These are phyloP conservation scores for Erythrolamprus reginae DNA, from an alignment of 2,113 vertebrate genomes.

Conservation along the genomic window DNA sequence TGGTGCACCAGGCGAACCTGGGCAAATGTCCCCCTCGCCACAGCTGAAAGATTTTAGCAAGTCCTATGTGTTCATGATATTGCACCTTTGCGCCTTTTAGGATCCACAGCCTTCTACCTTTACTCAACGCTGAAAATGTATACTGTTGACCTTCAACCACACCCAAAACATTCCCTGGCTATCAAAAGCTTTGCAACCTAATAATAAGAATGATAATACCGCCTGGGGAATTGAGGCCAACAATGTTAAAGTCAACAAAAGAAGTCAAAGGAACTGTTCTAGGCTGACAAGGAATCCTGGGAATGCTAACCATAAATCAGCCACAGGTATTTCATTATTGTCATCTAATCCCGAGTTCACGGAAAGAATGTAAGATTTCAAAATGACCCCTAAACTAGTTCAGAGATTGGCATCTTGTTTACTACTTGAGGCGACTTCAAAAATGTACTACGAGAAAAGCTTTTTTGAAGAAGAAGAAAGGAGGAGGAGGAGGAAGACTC, in stretches of 20 bases:
- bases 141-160: background rate
- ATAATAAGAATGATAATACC: background rate
- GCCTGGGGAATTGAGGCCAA: background rate
- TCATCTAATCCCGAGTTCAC: slow-evolving; percentile 16
- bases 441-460: background rate
- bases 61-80: background rate
- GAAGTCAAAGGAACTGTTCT: background rate
- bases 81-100: background rate
- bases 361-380: slow-evolving; percentile 15
- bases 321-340: slow-evolving; percentile 22
- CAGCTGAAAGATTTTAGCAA: no score
- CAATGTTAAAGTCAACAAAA: slow-evolving; percentile 8
- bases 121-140: background rate
- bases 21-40: no score
- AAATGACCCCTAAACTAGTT: slow-evolving; percentile 7
- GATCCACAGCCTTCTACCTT: background rate
- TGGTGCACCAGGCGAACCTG: no score
- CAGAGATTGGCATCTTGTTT: slow-evolving; percentile 12
- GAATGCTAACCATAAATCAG: slow-evolving; percentile 24
- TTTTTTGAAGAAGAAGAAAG: background rate
- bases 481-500: background rate
- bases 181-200: background rate
- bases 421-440: background rate
- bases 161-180: background rate
- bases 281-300: slow-evolving; percentile 12